Evolutionary conservation across 1,140 invertebrate species (phyloP).

Genomic region (Bombus impatiens): DNA sequence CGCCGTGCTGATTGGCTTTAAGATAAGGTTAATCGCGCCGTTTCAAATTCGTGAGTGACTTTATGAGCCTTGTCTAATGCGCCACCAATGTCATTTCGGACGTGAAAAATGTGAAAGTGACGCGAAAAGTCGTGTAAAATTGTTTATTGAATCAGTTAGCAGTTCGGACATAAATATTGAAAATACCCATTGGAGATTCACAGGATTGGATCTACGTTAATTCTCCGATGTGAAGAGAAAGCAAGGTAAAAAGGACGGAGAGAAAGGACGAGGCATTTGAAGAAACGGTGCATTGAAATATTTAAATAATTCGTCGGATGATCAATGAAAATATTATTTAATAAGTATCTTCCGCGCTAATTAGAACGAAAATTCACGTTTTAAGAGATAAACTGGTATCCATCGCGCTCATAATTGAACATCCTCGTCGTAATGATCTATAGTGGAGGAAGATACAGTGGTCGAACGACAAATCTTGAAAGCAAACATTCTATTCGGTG

Average conservation of each 20-base stretch:
- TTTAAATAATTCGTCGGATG: too few species aligned
- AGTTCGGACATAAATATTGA: too few species aligned
- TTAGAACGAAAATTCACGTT: background rate
- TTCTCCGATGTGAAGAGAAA: background rate
- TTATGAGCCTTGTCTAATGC: background rate
- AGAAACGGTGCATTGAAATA: too few species aligned
- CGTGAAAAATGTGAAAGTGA: background rate
- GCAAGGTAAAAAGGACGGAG: too few species aligned
- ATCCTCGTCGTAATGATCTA: too few species aligned
- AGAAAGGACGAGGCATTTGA: background rate
- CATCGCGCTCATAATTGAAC: background rate
- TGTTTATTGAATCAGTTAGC: too few species aligned
- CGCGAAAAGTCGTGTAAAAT: too few species aligned
- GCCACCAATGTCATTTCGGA: background rate
- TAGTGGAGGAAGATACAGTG: background rate
- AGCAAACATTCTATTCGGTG: background rate
- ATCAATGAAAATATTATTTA: too few species aligned
- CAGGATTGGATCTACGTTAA: too few species aligned
- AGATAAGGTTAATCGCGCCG: background rate
- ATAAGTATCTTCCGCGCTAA: background rate
- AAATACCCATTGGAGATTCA: too few species aligned
- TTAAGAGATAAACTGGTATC: background rate
- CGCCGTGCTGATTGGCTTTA: background rate
- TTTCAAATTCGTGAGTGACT: background rate
- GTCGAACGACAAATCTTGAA: background rate